phyloP scores from a whole-genome alignment of 1,140 invertebrate species.

The Eubasilissa regina region DNA sequence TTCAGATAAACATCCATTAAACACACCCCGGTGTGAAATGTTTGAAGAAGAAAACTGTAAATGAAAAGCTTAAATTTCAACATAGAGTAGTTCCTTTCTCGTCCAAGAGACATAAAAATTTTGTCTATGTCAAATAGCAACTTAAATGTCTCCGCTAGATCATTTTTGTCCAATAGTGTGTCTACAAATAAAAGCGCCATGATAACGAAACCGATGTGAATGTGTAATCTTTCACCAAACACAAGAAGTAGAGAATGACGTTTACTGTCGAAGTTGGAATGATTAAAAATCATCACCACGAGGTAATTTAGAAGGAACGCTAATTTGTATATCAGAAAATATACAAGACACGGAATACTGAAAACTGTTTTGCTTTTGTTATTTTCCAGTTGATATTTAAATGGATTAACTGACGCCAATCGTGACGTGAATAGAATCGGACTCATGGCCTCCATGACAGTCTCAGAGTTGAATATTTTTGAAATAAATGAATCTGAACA shows the following conservation, averaged over 20 bases:
- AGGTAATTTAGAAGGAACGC: background rate
- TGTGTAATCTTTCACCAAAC: background rate
- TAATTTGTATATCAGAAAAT: background rate
- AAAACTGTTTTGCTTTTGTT: background rate
- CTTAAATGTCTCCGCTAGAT: background rate
- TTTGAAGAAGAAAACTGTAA: background rate
- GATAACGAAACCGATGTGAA: background rate
- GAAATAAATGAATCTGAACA: too few species aligned
- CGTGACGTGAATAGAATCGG: background rate
- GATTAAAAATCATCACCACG: background rate
- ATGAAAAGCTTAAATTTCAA: background rate
- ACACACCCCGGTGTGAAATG: background rate
- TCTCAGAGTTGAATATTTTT: background rate
- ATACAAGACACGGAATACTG: background rate
- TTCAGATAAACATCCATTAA: background rate
- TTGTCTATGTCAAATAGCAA: background rate
- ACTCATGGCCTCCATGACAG: background rate
- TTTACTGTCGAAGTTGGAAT: background rate
- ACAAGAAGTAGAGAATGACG: background rate
- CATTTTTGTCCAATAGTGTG: background rate
- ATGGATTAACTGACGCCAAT: background rate
- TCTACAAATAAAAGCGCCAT: background rate
- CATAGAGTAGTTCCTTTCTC: background rate
- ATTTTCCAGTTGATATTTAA: constrained; percentile 8
- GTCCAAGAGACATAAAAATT: background rate